phyloP scores from a whole-genome alignment of 2,797 vertebrate species.

The Chiroxiphia lanceolata region DNA sequence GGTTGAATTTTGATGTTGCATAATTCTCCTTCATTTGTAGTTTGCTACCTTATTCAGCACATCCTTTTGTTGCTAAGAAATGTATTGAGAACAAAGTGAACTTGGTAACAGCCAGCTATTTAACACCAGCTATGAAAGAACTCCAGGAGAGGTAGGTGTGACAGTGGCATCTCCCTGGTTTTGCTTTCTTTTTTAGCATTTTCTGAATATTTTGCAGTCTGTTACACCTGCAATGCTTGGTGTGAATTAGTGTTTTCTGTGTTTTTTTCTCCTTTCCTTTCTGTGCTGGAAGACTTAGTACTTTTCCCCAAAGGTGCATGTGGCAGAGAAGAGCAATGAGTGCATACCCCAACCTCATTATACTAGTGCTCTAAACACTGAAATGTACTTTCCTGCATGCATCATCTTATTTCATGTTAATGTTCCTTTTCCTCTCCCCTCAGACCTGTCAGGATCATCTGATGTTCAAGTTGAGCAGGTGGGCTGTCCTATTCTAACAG shows the following conservation, averaged over 20 bases:
- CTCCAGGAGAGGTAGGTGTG: slow-evolving; percentile 77
- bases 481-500: background rate
- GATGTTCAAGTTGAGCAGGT: background rate
- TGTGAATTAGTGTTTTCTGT: background rate
- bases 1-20: background rate
- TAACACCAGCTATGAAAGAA: slow-evolving; percentile 89
- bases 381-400: background rate
- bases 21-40: slow-evolving; percentile 63
- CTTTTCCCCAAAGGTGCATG: background rate
- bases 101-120: slow-evolving; percentile 94
- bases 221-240: background rate
- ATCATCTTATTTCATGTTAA: background rate
- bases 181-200: background rate
- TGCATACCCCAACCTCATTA: background rate
- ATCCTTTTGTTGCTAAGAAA: slow-evolving; percentile 88
- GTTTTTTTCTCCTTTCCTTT: background rate
- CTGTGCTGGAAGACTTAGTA: background rate
- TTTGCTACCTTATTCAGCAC: slow-evolving; percentile 87
- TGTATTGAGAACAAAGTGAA: slow-evolving; percentile 91
- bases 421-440: background rate
- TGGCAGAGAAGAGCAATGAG: background rate
- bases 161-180: background rate
- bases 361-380: background rate
- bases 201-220: background rate
- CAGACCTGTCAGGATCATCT: background rate